Base-by-base conservation (phyloP, 2,888 invertebrate genomes). In the Nemapogon koenigi region DNA sequence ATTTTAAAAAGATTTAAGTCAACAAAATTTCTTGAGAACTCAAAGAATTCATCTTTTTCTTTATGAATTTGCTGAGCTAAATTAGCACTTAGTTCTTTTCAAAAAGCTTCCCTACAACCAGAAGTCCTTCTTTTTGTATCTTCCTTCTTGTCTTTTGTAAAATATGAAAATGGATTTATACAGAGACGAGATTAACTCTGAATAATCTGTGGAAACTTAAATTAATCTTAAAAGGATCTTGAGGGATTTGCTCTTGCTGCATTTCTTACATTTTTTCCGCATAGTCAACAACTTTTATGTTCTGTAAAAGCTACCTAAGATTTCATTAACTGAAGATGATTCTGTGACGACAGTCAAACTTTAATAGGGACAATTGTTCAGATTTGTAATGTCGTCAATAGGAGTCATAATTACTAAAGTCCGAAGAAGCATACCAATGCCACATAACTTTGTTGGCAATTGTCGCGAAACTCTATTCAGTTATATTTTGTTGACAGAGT, bases 1-100 rank as follows among this genome's bases (percentile, higher is more conserved):
- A 16, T 16, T 30, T 37, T 35, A 16, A 14, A 35, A 28, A 18
- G 32, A 31, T 11, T 41, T 38, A 17, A 26, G 25, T 16, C 16
- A 40, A 36, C 16, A 10, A 32, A 16, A 32, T 16, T 22, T 11
- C 35, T 15, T 17, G 11, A 41, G 19, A 31, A 36, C 33, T 28
- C 35, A 35, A 38, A 37, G 41, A 41, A 52, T 52, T 52, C 47
- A 49, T 53, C 47, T 44, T 53, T 51, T 49, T 49, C 47, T 52
- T 55, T 56, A 48, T 51, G 48, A 53, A 57, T 55, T 52, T 49
- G 46, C 54, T 59, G 44, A 47, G 44, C 49, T 51, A 59, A 62
- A 63, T 62, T 62, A 57, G 51, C 55, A 51, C 49, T 53, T 48
- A 47, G 48, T 55, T 56, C 53, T 52, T 53, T 49, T 46, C 41